Base-by-base conservation (phyloP, 1,140 invertebrate species). In the Contarinia nasturtii region DNA sequence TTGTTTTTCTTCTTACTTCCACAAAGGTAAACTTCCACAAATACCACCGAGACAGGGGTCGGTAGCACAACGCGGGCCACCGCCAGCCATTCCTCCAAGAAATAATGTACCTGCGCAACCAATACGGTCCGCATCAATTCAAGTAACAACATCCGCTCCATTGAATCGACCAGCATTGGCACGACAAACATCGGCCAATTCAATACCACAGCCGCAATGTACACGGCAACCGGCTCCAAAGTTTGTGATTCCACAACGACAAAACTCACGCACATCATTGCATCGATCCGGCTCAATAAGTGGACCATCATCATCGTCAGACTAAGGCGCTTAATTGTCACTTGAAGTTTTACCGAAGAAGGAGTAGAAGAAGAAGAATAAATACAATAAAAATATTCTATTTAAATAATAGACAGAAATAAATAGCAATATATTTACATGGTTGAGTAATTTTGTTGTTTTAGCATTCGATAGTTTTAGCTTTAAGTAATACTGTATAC, bases 161-260 rank as follows among this genome's bases (percentile, higher is more conserved):
- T 45, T 37, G n/a, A 19, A 36, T 2, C 37, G 46, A 22, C 17
- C 47, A 14, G 33, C 45, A 20, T 34, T 62, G 46, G 54, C 56
- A 22, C 54, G 60, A 12, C 61, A 64, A 47, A 51, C 57, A 18
- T 57, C 60, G 46, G 53, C 62, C 41, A 60, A 63, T 48, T 64
- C 64, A 41, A 60, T 61, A 51, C 57, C 57, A 50, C 58, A 49
- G 33, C 48, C 63, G 22, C 63, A 65, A 42, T 63, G 64, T 14
- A 62, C 63, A 44, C 63, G 67, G 10, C 64, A 67, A 47, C 57
- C 68, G 40, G 67, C 70, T 55, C 62, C 71, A 5, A 67, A 70
- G 45, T 74, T 74, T 59, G 69, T 73, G 37, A 74, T 74, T 47
- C 71, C 72, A 45, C 71, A 71, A 52, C 57, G 71, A 18, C 56